Conservation (phyloP, 2,113 vertebrate species). For the Festucalex cinctus region DNA sequence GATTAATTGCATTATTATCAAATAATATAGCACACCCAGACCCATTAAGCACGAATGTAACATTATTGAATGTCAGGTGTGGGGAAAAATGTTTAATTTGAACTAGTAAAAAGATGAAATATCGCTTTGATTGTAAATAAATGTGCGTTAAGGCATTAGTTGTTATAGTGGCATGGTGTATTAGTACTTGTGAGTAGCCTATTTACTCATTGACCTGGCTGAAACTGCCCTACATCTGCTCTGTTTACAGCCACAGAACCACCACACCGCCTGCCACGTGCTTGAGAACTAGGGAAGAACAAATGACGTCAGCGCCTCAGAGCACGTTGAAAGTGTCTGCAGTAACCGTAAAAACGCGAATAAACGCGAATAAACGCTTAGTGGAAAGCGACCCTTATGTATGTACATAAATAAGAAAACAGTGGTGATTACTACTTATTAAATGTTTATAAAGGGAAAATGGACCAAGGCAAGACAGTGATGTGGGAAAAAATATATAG, state of each 20-base stretch:
- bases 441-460: not conserved
- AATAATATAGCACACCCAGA: no score
- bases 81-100: not conserved
- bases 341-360: slow-evolving; percentile 23
- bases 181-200: not conserved
- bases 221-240: slow-evolving; percentile 36
- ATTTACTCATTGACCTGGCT: slow-evolving; percentile 10
- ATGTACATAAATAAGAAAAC: not conserved
- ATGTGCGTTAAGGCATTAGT: not conserved
- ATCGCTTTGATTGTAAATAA: not conserved
- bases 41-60: no score
- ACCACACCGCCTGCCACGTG: slow-evolving; percentile 68
- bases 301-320: slow-evolving; percentile 46
- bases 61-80: no score
- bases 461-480: no score
- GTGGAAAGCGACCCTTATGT: not conserved
- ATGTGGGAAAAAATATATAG: not conserved
- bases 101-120: not conserved
- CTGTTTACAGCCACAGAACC: slow-evolving; percentile 47
- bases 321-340: slow-evolving; percentile 70
- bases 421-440: rapidly evolving
- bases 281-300: slow-evolving; percentile 10
- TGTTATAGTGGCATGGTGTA: not conserved
- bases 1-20: no score
- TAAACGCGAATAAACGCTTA: slow-evolving; percentile 15